Conservation (phyloP, 1,140 invertebrate genomes). For the Trichonephila clavata region DNA sequence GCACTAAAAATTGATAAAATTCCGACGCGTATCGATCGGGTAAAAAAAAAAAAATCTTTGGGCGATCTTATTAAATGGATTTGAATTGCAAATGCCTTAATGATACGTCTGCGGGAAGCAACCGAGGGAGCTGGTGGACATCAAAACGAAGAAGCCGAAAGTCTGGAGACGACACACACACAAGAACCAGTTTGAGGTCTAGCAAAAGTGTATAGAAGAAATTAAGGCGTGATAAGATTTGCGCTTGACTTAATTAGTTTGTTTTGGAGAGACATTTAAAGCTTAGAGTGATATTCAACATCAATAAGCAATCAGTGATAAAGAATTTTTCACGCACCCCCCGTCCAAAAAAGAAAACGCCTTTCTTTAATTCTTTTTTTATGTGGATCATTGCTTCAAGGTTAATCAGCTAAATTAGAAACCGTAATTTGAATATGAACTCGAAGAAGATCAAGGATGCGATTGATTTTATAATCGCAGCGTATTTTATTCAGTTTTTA, state of each 20-base stretch:
- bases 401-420: background rate
- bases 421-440: too few species aligned
- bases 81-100: slow-evolving; percentile 47
- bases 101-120: slow-evolving; percentile 8
- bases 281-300: background rate
- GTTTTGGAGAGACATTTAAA: background rate
- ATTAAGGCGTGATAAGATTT: slow-evolving; percentile 27
- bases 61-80: slow-evolving; percentile 9
- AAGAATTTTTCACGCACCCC: background rate
- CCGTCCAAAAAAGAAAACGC: too few species aligned
- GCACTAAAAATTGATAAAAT: background rate
- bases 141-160: background rate
- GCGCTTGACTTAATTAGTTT: slow-evolving; percentile 1
- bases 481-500: too few species aligned
- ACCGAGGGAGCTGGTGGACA: background rate
- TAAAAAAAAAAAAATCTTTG: background rate
- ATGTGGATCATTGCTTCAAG: background rate
- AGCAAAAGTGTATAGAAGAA: background rate
- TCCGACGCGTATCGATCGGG: background rate
- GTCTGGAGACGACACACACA: background rate
- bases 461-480: too few species aligned
- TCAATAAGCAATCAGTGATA: background rate
- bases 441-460: too few species aligned
- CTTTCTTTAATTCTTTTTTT: background rate
- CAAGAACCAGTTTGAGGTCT: background rate